These are phyloP conservation scores for Arge pagana DNA, from an alignment of 2,888 invertebrate genomes.

Conservation along the genomic window DNA sequence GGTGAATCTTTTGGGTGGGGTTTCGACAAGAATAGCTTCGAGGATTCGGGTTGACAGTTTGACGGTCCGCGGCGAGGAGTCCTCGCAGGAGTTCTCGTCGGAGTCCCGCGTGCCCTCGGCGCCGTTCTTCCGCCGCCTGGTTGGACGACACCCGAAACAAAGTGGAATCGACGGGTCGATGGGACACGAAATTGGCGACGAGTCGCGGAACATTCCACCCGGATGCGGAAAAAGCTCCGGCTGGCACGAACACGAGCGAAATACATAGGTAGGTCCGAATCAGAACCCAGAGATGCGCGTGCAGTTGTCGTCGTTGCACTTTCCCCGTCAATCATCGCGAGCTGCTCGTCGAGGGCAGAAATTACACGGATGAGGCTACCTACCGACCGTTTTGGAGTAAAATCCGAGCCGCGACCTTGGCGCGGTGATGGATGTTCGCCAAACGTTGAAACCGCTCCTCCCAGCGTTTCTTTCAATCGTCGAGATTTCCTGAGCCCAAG, in stretches of 20 bases:
- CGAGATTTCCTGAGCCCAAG: constrained; percentile 14
- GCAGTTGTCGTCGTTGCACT: no score
- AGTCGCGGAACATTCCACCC: constrained; percentile 44
- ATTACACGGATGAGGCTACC: no score
- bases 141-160: constrained; percentile 32
- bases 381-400: no score
- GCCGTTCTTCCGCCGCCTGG: neutral
- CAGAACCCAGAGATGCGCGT: no score
- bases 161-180: constrained; percentile 29
- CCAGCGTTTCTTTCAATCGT: constrained; percentile 21
- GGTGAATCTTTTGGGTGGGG: no score
- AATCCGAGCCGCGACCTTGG: neutral
- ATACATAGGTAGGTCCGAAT: no score
- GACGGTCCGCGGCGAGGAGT: constrained; percentile 8
- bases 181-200: constrained; percentile 38
- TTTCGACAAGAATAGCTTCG: constrained; percentile 11
- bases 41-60: constrained; percentile 22
- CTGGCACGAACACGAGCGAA: no score
- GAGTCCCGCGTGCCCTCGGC: constrained; percentile 24
- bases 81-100: constrained; percentile 14
- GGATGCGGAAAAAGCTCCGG: constrained; percentile 18
- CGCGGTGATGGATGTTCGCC: constrained; percentile 16
- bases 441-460: constrained; percentile 11
- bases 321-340: no score
- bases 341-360: no score